A percentile compares a stretch with the other conserved stretches of the same genome.
phyloP scores from a whole-genome alignment of 2,888 invertebrate genomes.

The Stenurella melanura region DNA sequence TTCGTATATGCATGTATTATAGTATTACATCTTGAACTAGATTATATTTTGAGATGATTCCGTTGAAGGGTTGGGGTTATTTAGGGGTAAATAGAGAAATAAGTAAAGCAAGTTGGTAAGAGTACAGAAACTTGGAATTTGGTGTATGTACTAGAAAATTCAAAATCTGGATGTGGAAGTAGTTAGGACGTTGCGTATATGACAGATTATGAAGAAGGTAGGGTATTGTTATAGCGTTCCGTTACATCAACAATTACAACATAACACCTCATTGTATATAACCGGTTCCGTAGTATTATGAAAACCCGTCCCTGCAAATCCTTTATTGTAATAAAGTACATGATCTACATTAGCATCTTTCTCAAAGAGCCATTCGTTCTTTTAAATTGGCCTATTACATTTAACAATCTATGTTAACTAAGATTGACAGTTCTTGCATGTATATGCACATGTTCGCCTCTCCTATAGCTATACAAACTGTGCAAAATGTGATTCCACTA shows the following conservation, averaged over 20 bases:
- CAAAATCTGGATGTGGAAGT: too few relatives aligned
- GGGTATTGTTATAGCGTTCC: background rate
- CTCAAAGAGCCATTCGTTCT: background rate
- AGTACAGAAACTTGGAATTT: too few relatives aligned
- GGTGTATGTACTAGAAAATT: too few relatives aligned
- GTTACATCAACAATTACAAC: constrained; percentile 22
- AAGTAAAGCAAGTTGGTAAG: too few relatives aligned
- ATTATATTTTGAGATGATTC: too few relatives aligned
- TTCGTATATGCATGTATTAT: too few relatives aligned
- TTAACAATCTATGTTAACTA: constrained; percentile 29
- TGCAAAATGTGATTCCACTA: constrained; percentile 27
- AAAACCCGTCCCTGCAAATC: background rate
- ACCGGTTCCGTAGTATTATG: constrained; percentile 19
- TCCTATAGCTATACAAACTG: constrained; percentile 9
- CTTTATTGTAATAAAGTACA: constrained; percentile 16
- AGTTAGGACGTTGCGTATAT: too few relatives aligned
- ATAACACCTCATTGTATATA: constrained; percentile 7
- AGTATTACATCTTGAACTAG: too few relatives aligned
- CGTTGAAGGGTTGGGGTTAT: too few relatives aligned
- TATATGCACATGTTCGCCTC: constrained; percentile 25
- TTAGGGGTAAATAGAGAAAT: too few relatives aligned
- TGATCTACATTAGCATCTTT: constrained; percentile 12
- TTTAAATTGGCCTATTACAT: constrained; percentile 33
- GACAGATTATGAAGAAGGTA: background rate
- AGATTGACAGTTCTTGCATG: constrained; percentile 35